phyloP scores from a whole-genome alignment of 2,797 vertebrate genomes.

The Eulemur coronatus region DNA sequence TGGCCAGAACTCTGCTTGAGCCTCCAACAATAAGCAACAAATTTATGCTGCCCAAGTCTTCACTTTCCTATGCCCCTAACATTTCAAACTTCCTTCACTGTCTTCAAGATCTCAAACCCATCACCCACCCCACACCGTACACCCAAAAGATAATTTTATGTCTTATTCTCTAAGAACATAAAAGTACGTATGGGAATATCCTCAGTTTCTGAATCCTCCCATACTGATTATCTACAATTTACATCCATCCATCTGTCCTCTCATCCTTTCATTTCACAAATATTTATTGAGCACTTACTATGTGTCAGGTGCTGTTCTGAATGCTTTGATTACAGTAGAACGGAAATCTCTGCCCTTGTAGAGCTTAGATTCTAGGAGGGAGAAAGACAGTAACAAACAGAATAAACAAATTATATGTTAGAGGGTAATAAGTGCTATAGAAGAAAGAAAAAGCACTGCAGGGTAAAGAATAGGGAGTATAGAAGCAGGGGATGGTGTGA shows the following conservation, averaged over 20 bases:
- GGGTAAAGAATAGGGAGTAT: neutral
- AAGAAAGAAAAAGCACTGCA: neutral
- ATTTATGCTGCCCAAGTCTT: neutral
- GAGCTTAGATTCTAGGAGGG: neutral
- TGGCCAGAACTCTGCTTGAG: neutral
- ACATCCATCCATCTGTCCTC: neutral
- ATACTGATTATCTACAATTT: neutral
- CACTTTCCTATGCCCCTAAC: neutral
- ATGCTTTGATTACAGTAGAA: neutral
- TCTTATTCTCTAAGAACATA: neutral
- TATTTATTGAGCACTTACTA: neutral
- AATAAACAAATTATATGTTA: neutral
- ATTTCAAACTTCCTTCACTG: neutral
- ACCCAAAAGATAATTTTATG: neutral
- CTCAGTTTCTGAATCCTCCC: neutral
- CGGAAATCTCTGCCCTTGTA: neutral
- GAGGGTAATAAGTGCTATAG: neutral
- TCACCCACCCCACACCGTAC: neutral
- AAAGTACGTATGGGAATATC: neutral
- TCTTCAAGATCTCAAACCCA: neutral
- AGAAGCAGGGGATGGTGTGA: neutral
- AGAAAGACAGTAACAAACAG: neutral
- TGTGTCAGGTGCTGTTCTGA: neutral
- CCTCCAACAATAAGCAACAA: neutral
- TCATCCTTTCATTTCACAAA: neutral